Evolutionary conservation across 2,113 vertebrate species (phyloP).

Genomic region (Gymnocephalus cernua): DNA sequence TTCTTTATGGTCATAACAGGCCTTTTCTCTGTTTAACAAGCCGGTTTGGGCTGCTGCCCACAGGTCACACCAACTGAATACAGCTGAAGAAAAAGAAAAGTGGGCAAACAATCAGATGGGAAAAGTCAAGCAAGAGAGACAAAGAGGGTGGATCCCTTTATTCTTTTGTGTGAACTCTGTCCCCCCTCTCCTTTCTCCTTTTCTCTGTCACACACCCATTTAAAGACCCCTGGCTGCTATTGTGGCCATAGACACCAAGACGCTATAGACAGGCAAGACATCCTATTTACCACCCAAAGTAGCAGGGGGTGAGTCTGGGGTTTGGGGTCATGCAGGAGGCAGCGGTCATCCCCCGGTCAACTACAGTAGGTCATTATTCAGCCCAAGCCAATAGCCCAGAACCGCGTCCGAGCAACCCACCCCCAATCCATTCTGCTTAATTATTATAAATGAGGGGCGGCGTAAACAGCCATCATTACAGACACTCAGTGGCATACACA

Average conservation of each 20-base stretch:
- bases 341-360: constrained; percentile 96
- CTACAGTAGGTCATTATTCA: constrained; percentile 96
- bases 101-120: constrained; percentile 81
- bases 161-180: constrained; percentile 77
- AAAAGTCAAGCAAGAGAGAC: constrained; percentile 83
- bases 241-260: constrained; percentile 84
- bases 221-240: constrained; percentile 82
- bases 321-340: constrained; percentile 93
- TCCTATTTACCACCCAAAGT: constrained; percentile 88
- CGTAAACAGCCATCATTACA: constrained; percentile 90
- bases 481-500: constrained; percentile 88
- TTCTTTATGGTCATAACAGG: constrained; percentile 1
- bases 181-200: constrained; percentile 69
- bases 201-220: constrained; percentile 80
- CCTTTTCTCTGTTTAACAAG: constrained; percentile 57
- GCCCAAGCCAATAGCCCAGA: constrained; percentile 95
- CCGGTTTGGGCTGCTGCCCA: constrained; percentile 44
- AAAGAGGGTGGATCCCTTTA: constrained; percentile 77
- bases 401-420: constrained; percentile 80
- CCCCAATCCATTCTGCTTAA: constrained; percentile 95
- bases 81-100: constrained; percentile 79
- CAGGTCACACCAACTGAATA: constrained; percentile 75
- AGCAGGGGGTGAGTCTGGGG: constrained; percentile 89
- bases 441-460: constrained; percentile 96
- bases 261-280: constrained; percentile 84